Evolutionary conservation across 37 sponge, comb jelly and placozoan genomes (phyloP).

Genomic region (Geodia barretti): DNA sequence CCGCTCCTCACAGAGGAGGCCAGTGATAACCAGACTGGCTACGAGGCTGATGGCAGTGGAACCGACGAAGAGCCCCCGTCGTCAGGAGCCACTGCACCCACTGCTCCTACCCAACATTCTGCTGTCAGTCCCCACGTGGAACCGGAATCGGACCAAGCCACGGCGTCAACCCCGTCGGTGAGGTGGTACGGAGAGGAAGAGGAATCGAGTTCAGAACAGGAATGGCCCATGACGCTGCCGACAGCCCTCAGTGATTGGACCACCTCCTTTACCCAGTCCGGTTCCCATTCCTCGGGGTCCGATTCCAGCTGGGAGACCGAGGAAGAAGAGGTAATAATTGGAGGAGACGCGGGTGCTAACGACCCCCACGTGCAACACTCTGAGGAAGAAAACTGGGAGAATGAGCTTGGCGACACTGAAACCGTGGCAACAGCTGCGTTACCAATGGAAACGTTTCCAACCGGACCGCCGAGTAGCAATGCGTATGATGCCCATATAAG

Average conservation of each 20-base stretch:
- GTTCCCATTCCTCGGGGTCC: neutral
- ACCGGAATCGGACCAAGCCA: neutral
- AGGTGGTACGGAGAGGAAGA: neutral
- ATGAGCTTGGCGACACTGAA: neutral
- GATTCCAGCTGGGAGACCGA: conserved; percentile 46
- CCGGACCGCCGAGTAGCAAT: neutral
- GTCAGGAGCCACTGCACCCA: too few relatives aligned
- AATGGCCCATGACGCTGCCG: neutral
- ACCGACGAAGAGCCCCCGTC: too few relatives aligned
- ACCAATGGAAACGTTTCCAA: neutral
- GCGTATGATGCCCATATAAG: neutral
- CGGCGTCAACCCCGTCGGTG: too few relatives aligned
- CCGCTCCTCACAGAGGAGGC: too few relatives aligned
- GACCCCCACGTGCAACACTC: neutral
- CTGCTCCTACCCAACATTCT: too few relatives aligned
- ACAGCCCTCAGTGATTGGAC: neutral
- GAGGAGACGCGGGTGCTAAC: neutral
- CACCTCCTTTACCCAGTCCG: neutral
- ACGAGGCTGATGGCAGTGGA: too few relatives aligned
- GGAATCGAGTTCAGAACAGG: neutral
- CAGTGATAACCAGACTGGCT: too few relatives aligned
- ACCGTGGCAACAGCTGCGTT: neutral
- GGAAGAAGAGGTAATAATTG: conserved; percentile 28
- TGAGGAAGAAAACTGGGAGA: neutral
- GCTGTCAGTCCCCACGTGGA: neutral